Conservation (phyloP, 1,140 invertebrate genomes). For the Aplysia californica region DNA sequence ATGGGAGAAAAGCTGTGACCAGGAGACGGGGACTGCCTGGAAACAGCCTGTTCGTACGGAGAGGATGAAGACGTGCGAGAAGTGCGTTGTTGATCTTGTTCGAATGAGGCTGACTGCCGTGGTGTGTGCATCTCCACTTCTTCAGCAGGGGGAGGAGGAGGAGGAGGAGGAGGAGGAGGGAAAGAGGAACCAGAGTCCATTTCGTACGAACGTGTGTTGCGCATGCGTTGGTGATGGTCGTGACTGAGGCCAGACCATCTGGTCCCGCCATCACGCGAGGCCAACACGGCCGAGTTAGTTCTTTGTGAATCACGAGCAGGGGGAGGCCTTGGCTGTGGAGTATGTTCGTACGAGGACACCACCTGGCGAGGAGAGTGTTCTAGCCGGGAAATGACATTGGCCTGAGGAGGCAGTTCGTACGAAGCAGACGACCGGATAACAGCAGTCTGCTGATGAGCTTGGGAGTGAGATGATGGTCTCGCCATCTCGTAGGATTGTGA, state of each 20-base stretch:
- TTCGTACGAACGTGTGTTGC: neutral
- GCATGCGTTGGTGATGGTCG: neutral
- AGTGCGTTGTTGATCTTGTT: too few species aligned
- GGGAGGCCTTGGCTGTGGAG: neutral
- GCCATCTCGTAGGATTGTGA: slow-evolving; percentile 4
- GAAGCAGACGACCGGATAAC: slow-evolving; percentile 29
- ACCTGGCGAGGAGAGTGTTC: neutral
- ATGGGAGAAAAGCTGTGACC: neutral
- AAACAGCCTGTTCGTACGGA: neutral
- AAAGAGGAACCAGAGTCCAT: neutral
- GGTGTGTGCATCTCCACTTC: too few species aligned
- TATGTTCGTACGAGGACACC: neutral
- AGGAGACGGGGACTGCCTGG: neutral
- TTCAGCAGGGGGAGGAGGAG: neutral
- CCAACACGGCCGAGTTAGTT: too few species aligned
- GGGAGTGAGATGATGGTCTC: slow-evolving; percentile 6
- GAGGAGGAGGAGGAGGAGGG: neutral
- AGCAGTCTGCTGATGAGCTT: slow-evolving; percentile 2
- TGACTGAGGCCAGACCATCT: too few species aligned
- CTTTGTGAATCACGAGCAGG: too few species aligned
- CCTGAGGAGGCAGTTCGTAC: neutral
- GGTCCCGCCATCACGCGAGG: too few species aligned
- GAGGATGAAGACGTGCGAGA: neutral
- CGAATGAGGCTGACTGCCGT: too few species aligned
- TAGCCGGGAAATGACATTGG: neutral